Conservation (phyloP, 2,113 vertebrate species). For the Raja brachyura region DNA sequence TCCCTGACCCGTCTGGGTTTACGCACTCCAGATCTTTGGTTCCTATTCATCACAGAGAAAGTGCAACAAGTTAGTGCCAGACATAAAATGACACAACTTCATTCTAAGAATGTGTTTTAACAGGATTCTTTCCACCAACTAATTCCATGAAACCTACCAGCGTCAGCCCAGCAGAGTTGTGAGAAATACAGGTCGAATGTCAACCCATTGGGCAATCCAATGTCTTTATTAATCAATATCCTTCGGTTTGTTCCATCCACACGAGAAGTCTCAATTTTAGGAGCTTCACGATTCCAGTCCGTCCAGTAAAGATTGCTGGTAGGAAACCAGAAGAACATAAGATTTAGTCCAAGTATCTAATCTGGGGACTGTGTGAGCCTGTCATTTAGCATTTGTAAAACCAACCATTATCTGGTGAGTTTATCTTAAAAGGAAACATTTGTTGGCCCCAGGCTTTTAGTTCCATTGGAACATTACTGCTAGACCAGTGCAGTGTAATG, state of each 20-base stretch:
- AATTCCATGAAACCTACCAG: constrained; percentile 60
- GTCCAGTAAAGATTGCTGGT: constrained; percentile 90
- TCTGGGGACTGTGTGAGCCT: not conserved
- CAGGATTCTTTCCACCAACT: not conserved
- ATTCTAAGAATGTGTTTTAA: not conserved
- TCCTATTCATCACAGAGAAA: constrained; percentile 54
- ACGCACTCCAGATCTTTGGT: constrained; percentile 88
- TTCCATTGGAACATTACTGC: not conserved
- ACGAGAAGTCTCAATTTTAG: constrained; percentile 82
- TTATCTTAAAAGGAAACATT: constrained; percentile 31
- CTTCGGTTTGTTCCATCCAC: constrained; percentile 75
- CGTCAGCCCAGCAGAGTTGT: constrained; percentile 90
- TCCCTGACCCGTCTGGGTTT: constrained; percentile 66
- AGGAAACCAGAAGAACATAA: constrained; percentile 10
- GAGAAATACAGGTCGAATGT: constrained; percentile 72
- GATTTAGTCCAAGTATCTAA: constrained; percentile 6
- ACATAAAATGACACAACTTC: not conserved
- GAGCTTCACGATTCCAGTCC: constrained; percentile 93
- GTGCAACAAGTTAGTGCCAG: not conserved
- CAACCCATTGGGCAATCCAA: constrained; percentile 84
- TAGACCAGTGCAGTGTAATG: not conserved
- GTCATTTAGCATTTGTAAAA: not conserved
- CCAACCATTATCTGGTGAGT: not conserved
- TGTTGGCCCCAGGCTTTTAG: not conserved
- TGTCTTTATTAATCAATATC: constrained; percentile 77